Evolutionary conservation across 92 coral and sea anemone species (phyloP), one percentile per base, ranked within the genome.

Genomic region (Siderastrea radians): DNA sequence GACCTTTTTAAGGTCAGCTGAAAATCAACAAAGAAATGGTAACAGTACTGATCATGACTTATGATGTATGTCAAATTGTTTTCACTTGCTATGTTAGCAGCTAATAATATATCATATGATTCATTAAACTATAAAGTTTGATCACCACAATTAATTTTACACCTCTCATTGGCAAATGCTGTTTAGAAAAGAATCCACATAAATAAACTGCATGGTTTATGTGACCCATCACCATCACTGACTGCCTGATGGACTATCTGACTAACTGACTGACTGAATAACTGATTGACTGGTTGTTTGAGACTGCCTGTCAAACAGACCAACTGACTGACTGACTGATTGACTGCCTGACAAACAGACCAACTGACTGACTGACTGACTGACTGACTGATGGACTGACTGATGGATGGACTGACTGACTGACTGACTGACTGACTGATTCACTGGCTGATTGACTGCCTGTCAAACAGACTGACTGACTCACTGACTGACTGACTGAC

Each of bases 1-100:
- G 85, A 60, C 45, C 77, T 55, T n/a, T 68, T 57, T 7, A 81
- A n/a, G 68, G 86, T 43, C 44, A 81, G 72, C 86, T 81, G 47
- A 54, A 67, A 68, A 68, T 16, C 9, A 81, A 52, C 1, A 4
- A 13, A 11, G 17, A 5, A 38, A 1, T 9, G 46, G 2, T 63
- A 43, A 2, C 68, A 16, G 38, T 26, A 26, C 38, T 16, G 6
- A 63, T 7, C 3, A 6, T 70, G 6, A 49, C 3, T 46, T 7
- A 5, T 43, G 10, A 3, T 11, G 6, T 5, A 9, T 0, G 38
- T 47, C 17, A 71, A 26, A 26, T 26, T 26, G 38, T 26, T 26
- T 26, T 26, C 38, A 26, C 38, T 26, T 26, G 38, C 38, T 26
- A 26, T 26, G 38, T 26, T 26, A 26, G 38, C 38, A 26, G 38